phyloP scores from a whole-genome alignment of 2,888 invertebrate genomes.

The Liposcelis brunnea region DNA sequence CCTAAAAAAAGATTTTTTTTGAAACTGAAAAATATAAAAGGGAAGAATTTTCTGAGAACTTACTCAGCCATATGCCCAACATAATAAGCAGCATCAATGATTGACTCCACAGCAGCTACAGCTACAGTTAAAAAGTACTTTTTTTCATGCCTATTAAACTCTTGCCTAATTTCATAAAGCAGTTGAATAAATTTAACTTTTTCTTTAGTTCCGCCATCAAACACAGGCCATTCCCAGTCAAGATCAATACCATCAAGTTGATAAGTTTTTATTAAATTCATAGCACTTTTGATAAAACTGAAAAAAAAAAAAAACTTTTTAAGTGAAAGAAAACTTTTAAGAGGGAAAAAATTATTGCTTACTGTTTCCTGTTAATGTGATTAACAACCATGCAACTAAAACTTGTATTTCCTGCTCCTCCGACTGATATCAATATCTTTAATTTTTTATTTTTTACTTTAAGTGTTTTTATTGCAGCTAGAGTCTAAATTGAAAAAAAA shows the following conservation, averaged over 20 bases:
- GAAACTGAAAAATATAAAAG: slow-evolving; percentile 1
- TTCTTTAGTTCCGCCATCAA: slow-evolving; percentile 31
- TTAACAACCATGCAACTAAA: slow-evolving; percentile 55
- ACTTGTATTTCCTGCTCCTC: slow-evolving; percentile 38
- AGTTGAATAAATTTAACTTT: slow-evolving; percentile 57
- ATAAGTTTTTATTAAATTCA: slow-evolving; percentile 32
- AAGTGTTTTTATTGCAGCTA: slow-evolving; percentile 31
- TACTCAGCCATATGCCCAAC: slow-evolving; percentile 57
- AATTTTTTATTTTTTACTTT: slow-evolving; percentile 43
- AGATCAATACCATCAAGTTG: slow-evolving; percentile 55
- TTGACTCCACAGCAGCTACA: slow-evolving; percentile 58
- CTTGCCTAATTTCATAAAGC: slow-evolving; percentile 50
- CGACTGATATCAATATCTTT: slow-evolving; percentile 62
- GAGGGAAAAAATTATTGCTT: slow-evolving; percentile 19
- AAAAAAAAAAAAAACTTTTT: slow-evolving; percentile 12
- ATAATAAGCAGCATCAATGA: slow-evolving; percentile 61
- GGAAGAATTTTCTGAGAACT: slow-evolving; percentile 18
- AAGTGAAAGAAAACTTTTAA: not conserved
- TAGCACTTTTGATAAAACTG: slow-evolving; percentile 35
- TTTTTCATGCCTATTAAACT: slow-evolving; percentile 39
- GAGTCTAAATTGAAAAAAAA: slow-evolving; percentile 20
- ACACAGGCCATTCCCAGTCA: slow-evolving; percentile 76
- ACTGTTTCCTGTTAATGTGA: slow-evolving; percentile 48
- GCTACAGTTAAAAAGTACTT: slow-evolving; percentile 54
- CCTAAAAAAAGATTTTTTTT: no score